phyloP scores from a whole-genome alignment of 2,797 vertebrate species.

The Miopithecus talapoin region DNA sequence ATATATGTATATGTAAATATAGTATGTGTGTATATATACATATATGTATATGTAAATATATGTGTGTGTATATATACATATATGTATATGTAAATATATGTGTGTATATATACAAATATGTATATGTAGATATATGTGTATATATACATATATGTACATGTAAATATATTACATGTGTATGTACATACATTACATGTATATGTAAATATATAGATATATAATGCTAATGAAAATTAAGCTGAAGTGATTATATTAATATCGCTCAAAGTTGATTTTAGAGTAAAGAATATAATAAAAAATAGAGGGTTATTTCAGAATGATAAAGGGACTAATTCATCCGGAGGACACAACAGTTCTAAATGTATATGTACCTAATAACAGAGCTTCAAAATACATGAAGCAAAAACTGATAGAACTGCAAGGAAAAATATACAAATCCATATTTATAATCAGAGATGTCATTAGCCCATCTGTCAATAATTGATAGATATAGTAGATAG shows the following conservation, averaged over 20 bases:
- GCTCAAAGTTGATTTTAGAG: neutral
- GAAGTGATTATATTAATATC: neutral
- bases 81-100: accelerated
- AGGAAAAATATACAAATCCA: neutral
- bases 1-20: too few relatives aligned
- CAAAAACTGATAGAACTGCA: neutral
- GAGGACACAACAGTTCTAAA: neutral
- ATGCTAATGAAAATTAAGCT: neutral
- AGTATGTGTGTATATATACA: accelerated
- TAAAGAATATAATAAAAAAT: neutral
- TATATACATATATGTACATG: too few relatives aligned
- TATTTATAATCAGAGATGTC: neutral
- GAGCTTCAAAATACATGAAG: neutral
- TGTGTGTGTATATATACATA: accelerated
- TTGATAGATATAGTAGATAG: neutral
- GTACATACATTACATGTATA: too few relatives aligned
- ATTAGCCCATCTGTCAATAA: too few relatives aligned
- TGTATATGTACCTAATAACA: neutral
- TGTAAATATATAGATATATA: neutral
- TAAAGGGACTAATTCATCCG: neutral
- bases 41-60: accelerated
- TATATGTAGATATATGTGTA: accelerated
- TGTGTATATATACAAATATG: accelerated
- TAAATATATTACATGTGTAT: too few relatives aligned
- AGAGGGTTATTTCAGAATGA: neutral